Conservation (phyloP, 2,113 vertebrate species). For the Prunella fulvescens region DNA sequence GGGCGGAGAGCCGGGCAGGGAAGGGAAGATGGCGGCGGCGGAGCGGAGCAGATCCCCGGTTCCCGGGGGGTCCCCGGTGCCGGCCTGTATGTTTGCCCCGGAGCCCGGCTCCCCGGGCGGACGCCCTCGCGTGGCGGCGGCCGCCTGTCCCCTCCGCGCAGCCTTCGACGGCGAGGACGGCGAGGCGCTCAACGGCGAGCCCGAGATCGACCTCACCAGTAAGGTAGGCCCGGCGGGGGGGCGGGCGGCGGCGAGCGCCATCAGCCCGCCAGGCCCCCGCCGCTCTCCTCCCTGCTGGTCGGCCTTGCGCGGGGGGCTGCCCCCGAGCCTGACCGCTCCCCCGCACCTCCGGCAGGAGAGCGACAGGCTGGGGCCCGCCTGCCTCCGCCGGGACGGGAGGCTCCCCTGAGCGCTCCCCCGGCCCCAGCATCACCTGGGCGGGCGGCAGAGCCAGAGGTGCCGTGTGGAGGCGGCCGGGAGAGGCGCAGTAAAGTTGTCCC, state of each 20-base stretch:
- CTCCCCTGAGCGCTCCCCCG: background rate
- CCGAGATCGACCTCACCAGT: constrained; percentile 87
- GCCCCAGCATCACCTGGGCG: background rate
- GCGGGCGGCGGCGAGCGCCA: background rate
- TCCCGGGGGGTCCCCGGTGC: constrained; percentile 79
- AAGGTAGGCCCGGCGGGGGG: constrained; percentile 82
- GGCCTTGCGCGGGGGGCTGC: background rate
- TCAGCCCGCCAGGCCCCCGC: background rate
- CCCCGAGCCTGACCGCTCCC: background rate
- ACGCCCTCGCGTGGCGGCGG: constrained; percentile 52
- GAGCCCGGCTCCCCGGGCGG: constrained; percentile 70
- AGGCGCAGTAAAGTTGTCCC: background rate
- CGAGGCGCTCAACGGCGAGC: constrained; percentile 82
- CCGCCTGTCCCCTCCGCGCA: constrained; percentile 77
- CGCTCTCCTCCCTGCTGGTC: background rate
- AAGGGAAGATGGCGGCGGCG: constrained; percentile 77
- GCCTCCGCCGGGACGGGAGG: background rate
- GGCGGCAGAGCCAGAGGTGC: background rate
- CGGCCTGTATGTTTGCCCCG: constrained; percentile 90
- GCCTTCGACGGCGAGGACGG: constrained; percentile 72
- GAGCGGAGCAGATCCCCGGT: constrained; percentile 76
- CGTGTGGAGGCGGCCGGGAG: background rate
- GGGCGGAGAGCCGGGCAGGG: background rate
- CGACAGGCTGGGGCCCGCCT: background rate
- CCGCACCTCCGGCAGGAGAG: background rate